These are phyloP conservation scores for Apodemus sylvaticus DNA, from an alignment of 2,113 vertebrate species.

Conservation along the genomic window DNA sequence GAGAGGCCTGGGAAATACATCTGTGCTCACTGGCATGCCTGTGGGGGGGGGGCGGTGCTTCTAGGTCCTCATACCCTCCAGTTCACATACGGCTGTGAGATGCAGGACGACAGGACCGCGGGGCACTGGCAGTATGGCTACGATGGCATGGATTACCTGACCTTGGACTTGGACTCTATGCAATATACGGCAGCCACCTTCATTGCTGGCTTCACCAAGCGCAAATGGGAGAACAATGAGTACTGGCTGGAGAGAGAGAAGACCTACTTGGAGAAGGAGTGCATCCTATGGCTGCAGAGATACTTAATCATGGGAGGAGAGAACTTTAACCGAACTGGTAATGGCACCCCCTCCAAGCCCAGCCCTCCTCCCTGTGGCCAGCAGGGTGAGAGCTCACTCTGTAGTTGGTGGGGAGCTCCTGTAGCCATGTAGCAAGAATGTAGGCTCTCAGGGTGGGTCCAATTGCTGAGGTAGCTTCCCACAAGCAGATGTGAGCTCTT, in stretches of 20 bases:
- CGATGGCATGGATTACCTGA: constrained; percentile 78
- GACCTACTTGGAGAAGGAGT: constrained; percentile 50
- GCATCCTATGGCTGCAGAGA: constrained; percentile 70
- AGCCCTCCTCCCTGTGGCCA: neutral
- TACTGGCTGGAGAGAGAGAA: neutral
- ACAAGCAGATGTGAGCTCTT: neutral
- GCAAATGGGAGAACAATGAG: constrained; percentile 64
- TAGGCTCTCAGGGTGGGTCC: neutral
- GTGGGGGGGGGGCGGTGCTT: neutral
- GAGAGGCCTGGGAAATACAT: neutral
- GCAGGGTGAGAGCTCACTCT: neutral
- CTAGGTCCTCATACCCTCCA: constrained; percentile 74
- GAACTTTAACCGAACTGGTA: neutral
- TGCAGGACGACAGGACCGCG: neutral
- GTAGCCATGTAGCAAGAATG: neutral
- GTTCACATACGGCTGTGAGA: constrained; percentile 73
- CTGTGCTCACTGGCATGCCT: neutral
- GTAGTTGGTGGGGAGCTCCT: no score
- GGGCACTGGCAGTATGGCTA: constrained; percentile 5
- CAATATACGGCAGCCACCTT: neutral
- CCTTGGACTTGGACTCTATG: constrained; percentile 55
- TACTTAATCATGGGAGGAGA: constrained; percentile 33
- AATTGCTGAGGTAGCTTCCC: neutral
- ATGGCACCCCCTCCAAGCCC: neutral
- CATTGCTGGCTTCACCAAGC: constrained; percentile 33